These are phyloP conservation scores for Ennomos fuscantarius DNA, from an alignment of 2,888 invertebrate genomes.

Conservation along the genomic window DNA sequence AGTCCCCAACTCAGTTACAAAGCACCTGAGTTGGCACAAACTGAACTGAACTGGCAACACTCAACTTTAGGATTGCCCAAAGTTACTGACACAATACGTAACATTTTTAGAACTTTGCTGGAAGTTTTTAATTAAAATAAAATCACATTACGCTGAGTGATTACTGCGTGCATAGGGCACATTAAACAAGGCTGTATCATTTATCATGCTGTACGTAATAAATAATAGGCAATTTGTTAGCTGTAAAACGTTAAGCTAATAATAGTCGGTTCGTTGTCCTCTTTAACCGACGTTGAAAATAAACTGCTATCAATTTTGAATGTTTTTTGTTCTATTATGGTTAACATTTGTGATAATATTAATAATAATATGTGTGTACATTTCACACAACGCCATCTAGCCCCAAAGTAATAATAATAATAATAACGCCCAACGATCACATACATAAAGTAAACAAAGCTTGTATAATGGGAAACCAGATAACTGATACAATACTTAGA, in stretches of 20 bases:
- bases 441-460: too few relatives aligned
- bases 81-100: slow-evolving; percentile 8
- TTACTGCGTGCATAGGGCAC: slow-evolving; percentile 14
- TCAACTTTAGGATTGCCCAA: slow-evolving; percentile 11
- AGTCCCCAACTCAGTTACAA: neutral
- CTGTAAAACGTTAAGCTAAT: neutral
- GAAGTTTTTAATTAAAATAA: slow-evolving; percentile 21
- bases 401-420: too few relatives aligned
- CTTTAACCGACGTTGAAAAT: neutral
- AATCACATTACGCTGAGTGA: slow-evolving; percentile 16
- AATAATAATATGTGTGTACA: too few relatives aligned
- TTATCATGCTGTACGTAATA: slow-evolving; percentile 7
- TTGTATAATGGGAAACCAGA: too few relatives aligned
- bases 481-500: too few relatives aligned
- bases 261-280: too few relatives aligned
- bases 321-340: too few relatives aligned
- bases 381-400: too few relatives aligned
- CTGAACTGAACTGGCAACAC: neutral
- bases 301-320: too few relatives aligned
- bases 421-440: too few relatives aligned
- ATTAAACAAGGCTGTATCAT: slow-evolving; percentile 10
- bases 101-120: neutral
- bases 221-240: slow-evolving; percentile 9
- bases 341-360: too few relatives aligned
- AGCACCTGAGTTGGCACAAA: slow-evolving; percentile 4